A percentile compares a stretch with the other conserved stretches of the same genome.
phyloP scores from a whole-genome alignment of 1,140 invertebrate species.

The Caenorhabditis tropicalis region DNA sequence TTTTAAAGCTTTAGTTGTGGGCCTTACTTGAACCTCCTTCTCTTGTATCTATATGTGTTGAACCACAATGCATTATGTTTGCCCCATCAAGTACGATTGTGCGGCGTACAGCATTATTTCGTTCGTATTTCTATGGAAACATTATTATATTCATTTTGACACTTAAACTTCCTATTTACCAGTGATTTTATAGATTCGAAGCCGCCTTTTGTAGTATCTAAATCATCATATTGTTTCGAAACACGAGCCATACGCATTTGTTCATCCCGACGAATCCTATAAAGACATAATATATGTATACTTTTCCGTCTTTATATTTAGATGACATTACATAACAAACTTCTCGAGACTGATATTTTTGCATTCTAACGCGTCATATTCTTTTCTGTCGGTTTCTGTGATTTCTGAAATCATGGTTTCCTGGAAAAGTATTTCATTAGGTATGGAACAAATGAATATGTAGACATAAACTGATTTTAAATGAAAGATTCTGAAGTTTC shows the following conservation, averaged over 20 bases:
- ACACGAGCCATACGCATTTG: no score
- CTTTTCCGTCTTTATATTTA: neutral
- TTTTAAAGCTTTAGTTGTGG: neutral
- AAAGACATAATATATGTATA: no score
- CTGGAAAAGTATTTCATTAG: neutral
- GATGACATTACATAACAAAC: neutral
- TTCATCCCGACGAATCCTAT: no score
- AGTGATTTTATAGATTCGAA: no score
- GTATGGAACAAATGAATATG: no score
- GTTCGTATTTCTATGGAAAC: neutral
- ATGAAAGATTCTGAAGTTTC: no score
- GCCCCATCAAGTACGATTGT: conserved; percentile 15
- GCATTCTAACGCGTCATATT: neutral
- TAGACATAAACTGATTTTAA: no score
- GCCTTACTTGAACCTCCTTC: neutral
- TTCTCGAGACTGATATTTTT: neutral
- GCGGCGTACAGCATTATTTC: neutral
- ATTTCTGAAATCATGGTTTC: neutral
- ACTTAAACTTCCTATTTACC: no score
- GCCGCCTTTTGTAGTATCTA: no score
- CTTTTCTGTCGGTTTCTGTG: neutral
- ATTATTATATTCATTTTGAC: no score
- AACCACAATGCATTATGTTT: conserved; percentile 14
- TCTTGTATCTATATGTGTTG: neutral
- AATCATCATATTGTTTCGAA: no score